Conservation (phyloP, 2,113 vertebrate genomes). For the Lophius piscatorius region DNA sequence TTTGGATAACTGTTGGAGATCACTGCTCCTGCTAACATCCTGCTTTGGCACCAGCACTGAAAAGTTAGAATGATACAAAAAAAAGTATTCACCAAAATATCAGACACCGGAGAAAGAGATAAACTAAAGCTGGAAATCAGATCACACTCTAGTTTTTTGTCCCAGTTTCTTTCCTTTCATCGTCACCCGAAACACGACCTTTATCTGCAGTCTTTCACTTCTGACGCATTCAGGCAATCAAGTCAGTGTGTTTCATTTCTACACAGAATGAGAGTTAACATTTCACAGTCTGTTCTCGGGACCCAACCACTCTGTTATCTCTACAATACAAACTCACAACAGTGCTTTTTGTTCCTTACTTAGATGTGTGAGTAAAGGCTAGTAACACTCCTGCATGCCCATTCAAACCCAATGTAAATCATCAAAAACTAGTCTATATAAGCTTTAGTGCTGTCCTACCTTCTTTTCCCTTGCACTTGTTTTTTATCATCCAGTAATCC, state of each 20-base stretch:
- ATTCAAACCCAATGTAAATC: conserved; percentile 57
- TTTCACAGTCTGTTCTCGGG: conserved; percentile 69
- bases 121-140: conserved; percentile 63
- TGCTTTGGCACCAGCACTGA: conserved; percentile 34
- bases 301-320: conserved; percentile 46
- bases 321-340: conserved; percentile 60
- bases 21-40: conserved; percentile 34
- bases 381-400: conserved; percentile 52
- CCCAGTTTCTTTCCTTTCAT: conserved; percentile 50
- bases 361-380: conserved; percentile 54
- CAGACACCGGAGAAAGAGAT: conserved; percentile 51
- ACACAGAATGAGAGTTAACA: conserved; percentile 42
- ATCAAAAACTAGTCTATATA: conserved; percentile 43
- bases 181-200: conserved; percentile 12
- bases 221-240: no score
- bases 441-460: conserved; percentile 38
- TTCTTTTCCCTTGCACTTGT: conserved; percentile 50
- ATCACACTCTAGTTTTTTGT: conserved; percentile 62
- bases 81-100: conserved; percentile 36
- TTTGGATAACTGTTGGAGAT: conserved; percentile 33
- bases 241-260: conserved; percentile 59
- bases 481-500: conserved; percentile 49
- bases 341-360: conserved; percentile 61
- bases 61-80: conserved; percentile 32
- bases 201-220: conserved; percentile 27